These are phyloP conservation scores for Chloropsis cyanopogon DNA, from an alignment of 2,113 vertebrate genomes.

Conservation along the genomic window DNA sequence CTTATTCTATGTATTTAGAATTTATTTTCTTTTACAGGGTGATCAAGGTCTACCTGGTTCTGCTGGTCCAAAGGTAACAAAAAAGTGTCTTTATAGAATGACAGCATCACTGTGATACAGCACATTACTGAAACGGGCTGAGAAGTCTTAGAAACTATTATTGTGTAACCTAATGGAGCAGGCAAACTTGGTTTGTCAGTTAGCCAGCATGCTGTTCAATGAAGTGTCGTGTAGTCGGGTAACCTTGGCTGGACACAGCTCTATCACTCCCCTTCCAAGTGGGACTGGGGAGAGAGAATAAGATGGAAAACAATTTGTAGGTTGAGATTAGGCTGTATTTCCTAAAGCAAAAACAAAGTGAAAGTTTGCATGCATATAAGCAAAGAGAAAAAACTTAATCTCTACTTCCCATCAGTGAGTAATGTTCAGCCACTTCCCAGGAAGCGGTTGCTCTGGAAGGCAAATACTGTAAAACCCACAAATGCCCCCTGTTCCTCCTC, in stretches of 20 bases:
- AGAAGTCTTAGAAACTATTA: neutral
- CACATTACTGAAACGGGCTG: neutral
- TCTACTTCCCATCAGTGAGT: neutral
- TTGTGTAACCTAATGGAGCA: neutral
- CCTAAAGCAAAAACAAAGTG: neutral
- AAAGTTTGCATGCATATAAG: neutral
- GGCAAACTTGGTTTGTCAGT: neutral
- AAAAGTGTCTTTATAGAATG: neutral
- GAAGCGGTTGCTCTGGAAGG: neutral
- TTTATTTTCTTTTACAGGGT: constrained; percentile 77
- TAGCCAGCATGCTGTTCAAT: neutral
- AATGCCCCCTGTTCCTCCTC: rapidly evolving
- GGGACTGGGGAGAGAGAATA: too few relatives aligned
- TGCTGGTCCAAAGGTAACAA: constrained; percentile 83
- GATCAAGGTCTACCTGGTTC: constrained; percentile 77
- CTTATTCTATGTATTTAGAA: neutral
- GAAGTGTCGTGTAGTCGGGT: neutral
- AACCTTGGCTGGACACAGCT: rapidly evolving
- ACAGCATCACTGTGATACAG: neutral
- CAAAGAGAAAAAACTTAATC: neutral
- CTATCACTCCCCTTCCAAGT: neutral
- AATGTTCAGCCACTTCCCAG: neutral
- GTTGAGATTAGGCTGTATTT: neutral
- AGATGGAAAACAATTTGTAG: neutral
- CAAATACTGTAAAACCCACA: neutral